Evolutionary conservation across 2,888 invertebrate species (phyloP), one percentile per base, ranked within the genome.

Genomic region (Cynaeus angustus): DNA sequence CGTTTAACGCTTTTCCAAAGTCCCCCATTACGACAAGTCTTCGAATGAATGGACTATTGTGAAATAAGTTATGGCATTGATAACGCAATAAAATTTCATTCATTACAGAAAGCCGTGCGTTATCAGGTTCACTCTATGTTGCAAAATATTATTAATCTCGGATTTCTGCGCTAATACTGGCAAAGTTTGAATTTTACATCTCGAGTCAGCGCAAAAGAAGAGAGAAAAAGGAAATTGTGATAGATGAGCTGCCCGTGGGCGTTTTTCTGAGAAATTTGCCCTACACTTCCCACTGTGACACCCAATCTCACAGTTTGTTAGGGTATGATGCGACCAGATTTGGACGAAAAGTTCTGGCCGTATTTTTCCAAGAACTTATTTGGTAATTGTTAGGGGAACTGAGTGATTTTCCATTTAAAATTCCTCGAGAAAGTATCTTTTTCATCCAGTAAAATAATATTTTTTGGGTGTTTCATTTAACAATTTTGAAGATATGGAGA

Each of bases 61-160:
- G 50, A 62, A 33, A 50, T 30, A 7, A 7, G 8, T 37, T 30
- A 37, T 12, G 21, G n/a, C 59, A 13, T 12, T 46, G 13, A 56
- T 13, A 55, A 46, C 16, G 28, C 30, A 10, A 50, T 61, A 48
- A 59, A 43, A 14, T 62, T 62, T 50, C 38, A 48, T 61, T 48
- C 61, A 61, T 61, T 61, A 46, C 13, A 46, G 30, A 61, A 61
- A 48, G 33, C 10, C 13, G 13, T 5, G 14, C 37, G 53, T 37
- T 33, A 53, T 53, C 53, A 14, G 1, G 3, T 52, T 28, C 13
- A 33, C 1, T 56, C n/a, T n/a, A n/a, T n/a, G n/a, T n/a, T 41
- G 38, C 38, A 26, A 38, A 37, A 33, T 33, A 33, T 33, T 33
- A 6, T 33, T 4, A 33, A 33, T 33, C 33, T 33, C 33, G 33